Conservation (phyloP, 2,888 invertebrate species). For the Limnephilus marmoratus region DNA sequence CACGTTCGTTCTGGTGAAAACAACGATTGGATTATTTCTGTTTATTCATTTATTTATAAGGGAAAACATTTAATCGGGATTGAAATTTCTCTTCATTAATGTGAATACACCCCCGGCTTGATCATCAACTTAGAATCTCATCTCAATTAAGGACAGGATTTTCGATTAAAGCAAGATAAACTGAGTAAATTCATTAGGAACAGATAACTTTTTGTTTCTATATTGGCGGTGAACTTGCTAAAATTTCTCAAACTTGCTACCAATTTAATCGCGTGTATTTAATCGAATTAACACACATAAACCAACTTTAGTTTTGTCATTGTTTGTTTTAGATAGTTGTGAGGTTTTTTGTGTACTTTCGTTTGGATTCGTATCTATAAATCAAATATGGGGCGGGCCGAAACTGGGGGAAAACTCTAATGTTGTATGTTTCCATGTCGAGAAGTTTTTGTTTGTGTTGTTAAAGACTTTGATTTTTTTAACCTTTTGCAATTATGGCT, state of each 20-base stretch:
- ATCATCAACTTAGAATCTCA: slow-evolving; percentile 2
- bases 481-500: neutral
- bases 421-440: neutral
- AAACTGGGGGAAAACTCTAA: neutral
- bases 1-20: neutral
- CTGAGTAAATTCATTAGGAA: neutral
- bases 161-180: neutral
- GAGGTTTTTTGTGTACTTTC: neutral
- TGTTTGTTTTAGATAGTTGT: neutral
- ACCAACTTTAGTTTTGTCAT: neutral
- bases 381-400: neutral
- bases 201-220: neutral
- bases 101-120: neutral
- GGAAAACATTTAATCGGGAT: neutral
- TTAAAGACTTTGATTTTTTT: neutral
- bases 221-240: neutral
- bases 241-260: neutral
- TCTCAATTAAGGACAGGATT: neutral
- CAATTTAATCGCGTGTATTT: neutral
- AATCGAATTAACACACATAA: slow-evolving; percentile 2
- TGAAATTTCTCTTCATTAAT: neutral
- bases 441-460: neutral
- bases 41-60: neutral
- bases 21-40: neutral
- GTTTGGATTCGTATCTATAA: neutral